Percentiles rank a stretch among this genome's conserved stretches.
Conservation (phyloP, 2,888 invertebrate species). For the Oxystoma pomonae region DNA sequence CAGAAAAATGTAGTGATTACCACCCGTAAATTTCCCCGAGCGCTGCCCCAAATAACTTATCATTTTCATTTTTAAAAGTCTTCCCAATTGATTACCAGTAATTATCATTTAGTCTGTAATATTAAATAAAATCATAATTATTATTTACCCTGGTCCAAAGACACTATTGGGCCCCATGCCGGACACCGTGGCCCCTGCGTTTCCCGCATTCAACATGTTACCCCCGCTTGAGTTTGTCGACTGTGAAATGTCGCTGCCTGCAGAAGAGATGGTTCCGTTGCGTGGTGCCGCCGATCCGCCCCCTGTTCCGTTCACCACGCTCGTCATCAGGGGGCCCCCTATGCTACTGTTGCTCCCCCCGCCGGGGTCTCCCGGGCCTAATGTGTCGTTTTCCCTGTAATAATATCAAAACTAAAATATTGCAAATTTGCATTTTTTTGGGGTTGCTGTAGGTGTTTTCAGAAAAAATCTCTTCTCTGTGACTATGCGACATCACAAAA, state of each 20-base stretch:
- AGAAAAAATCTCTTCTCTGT: too few relatives aligned
- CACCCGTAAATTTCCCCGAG: too few relatives aligned
- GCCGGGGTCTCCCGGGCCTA: conserved; percentile 39
- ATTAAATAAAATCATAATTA: too few relatives aligned
- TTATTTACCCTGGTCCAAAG: background rate
- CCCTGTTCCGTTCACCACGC: conserved; percentile 61
- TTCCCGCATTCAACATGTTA: conserved; percentile 6
- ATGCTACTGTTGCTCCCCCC: conserved; percentile 44
- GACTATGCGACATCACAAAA: too few relatives aligned
- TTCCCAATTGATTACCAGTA: too few relatives aligned
- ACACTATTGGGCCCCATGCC: background rate
- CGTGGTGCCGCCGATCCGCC: conserved; percentile 20
- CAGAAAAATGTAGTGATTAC: too few relatives aligned
- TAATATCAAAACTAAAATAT: conserved; percentile 1
- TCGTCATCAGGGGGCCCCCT: conserved; percentile 72
- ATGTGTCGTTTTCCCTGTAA: conserved; percentile 39
- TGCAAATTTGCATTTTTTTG: background rate
- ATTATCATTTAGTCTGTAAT: too few relatives aligned
- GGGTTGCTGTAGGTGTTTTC: too few relatives aligned
- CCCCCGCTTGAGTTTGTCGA: conserved; percentile 20
- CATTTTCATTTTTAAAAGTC: too few relatives aligned
- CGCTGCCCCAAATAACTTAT: too few relatives aligned
- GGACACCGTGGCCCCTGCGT: conserved; percentile 13
- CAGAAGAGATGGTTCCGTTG: conserved; percentile 26
- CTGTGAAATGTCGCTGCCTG: conserved; percentile 38